Conservation (phyloP, 2,888 invertebrate species). For the Philonicus albiceps region DNA sequence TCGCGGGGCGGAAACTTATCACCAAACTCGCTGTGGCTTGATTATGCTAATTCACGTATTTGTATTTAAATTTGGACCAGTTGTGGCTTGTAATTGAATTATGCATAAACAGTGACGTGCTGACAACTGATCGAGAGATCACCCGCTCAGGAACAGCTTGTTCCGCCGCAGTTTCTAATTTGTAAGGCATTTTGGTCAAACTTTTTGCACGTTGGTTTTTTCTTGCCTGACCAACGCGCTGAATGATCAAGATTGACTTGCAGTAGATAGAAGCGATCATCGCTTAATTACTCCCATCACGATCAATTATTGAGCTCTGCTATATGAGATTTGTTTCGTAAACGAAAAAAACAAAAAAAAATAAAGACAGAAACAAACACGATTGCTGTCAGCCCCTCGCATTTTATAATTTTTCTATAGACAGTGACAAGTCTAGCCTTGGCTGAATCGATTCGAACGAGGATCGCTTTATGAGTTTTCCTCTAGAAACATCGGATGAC, state of each 20-base stretch:
- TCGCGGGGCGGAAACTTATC: constrained; percentile 19
- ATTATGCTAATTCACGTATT: constrained; percentile 35
- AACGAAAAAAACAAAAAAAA: constrained; percentile 2
- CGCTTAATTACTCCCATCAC: constrained; percentile 36
- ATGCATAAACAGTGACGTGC: constrained; percentile 29
- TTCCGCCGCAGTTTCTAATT: neutral
- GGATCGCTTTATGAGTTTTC: constrained; percentile 37
- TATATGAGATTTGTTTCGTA: neutral
- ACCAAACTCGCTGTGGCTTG: neutral
- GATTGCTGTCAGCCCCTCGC: neutral
- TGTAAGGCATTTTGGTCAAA: neutral
- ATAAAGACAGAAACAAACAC: no score
- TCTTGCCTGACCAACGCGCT: neutral
- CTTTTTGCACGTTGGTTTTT: constrained; percentile 1
- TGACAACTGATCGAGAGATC: constrained; percentile 31
- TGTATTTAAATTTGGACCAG: constrained; percentile 40
- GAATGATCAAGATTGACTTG: constrained; percentile 3
- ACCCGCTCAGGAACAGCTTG: constrained; percentile 16
- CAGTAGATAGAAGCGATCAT: neutral
- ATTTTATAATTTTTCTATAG: constrained; percentile 25
- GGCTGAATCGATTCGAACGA: constrained; percentile 40
- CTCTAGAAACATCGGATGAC: constrained; percentile 28
- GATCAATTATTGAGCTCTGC: neutral
- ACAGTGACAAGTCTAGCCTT: constrained; percentile 40
- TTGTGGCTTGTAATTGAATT: constrained; percentile 33